Conservation (phyloP, 2,113 vertebrate genomes). For the Romanogobio albipinnatus region DNA sequence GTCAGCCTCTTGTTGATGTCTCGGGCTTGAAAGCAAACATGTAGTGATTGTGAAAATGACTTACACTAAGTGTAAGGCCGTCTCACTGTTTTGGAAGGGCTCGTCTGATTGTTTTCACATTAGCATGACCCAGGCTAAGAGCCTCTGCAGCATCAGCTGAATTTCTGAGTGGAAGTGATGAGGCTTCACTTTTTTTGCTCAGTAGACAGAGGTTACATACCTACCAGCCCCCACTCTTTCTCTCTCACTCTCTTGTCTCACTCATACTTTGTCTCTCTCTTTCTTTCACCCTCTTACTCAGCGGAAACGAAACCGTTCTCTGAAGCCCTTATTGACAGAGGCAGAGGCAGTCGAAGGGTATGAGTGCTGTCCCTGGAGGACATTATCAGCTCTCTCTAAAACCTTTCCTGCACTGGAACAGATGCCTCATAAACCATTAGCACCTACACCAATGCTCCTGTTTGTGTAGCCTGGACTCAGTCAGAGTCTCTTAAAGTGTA, state of each 20-base stretch:
- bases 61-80: conserved; percentile 3
- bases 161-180: conserved; percentile 41
- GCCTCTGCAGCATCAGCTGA: conserved; percentile 53
- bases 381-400: conserved; percentile 28
- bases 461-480: not conserved
- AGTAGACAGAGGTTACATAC: conserved; percentile 30
- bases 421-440: conserved; percentile 28
- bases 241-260: conserved; percentile 3
- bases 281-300: conserved; percentile 47
- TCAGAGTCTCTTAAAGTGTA: not conserved
- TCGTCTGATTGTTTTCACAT: conserved; percentile 23
- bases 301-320: conserved; percentile 37
- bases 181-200: conserved; percentile 44
- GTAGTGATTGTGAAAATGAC: conserved; percentile 21
- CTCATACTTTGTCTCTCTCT: conserved; percentile 20
- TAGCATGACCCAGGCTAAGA: conserved; percentile 31
- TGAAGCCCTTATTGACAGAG: conserved; percentile 31
- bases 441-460: conserved; percentile 7
- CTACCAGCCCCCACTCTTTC: conserved; percentile 10
- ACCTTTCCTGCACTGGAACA: not conserved
- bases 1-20: conserved; percentile 18
- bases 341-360: conserved; percentile 39
- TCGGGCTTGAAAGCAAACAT: conserved; percentile 11
- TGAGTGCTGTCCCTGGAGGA: conserved; percentile 41
- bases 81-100: conserved; percentile 11